A percentile compares a stretch with the other conserved stretches of the same genome.
Conservation (phyloP, 2,797 vertebrate species). For the Pangasius mekongensis region DNA sequence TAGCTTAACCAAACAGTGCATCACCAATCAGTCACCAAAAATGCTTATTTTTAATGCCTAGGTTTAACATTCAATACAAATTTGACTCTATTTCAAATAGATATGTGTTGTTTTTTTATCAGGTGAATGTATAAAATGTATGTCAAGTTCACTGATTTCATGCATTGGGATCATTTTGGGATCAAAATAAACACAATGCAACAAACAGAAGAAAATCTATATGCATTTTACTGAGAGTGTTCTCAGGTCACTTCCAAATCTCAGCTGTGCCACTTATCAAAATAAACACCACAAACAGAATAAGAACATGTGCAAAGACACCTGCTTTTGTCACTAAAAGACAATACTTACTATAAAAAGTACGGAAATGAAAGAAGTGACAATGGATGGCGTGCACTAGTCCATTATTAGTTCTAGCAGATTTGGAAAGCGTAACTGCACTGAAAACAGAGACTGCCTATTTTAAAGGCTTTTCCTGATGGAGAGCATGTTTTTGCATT, state of each 20-base stretch:
- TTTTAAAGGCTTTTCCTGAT: constrained; percentile 22
- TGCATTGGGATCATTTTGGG: neutral
- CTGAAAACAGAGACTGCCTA: neutral
- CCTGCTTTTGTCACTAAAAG: neutral
- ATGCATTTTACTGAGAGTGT: neutral
- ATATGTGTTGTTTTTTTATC: neutral
- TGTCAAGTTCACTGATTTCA: neutral
- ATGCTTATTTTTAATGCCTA: neutral
- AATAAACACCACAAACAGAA: neutral
- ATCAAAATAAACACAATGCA: neutral
- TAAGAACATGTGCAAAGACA: neutral
- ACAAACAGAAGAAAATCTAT: neutral
- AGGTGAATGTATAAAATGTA: neutral
- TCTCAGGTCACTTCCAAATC: neutral
- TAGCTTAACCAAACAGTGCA: neutral
- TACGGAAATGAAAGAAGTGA: neutral
- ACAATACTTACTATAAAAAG: neutral
- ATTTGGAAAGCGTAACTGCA: neutral
- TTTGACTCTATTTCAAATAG: too few species aligned
- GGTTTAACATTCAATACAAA: neutral
- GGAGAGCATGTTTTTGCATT: constrained; percentile 27
- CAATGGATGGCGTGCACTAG: neutral
- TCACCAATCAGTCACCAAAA: neutral
- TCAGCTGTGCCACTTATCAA: neutral
- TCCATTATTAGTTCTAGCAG: neutral